phyloP scores from a whole-genome alignment of 2,797 vertebrate genomes.

The Rhinella marina region DNA sequence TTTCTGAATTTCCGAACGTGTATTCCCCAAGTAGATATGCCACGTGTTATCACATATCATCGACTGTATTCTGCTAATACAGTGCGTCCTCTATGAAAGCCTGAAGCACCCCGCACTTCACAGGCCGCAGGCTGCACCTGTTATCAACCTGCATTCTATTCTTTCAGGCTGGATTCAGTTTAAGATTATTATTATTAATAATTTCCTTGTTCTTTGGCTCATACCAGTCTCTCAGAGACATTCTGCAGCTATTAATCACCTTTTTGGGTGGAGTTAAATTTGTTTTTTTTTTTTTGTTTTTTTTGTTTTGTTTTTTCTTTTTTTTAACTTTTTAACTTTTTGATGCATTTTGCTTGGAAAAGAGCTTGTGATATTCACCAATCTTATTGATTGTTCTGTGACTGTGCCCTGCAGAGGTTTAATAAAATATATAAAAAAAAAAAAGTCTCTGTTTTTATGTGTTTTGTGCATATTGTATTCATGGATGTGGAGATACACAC shows the following conservation, averaged over 20 bases:
- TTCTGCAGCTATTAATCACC: slow-evolving; percentile 84
- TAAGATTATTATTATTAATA: slow-evolving; percentile 64
- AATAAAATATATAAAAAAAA: slow-evolving; percentile 76
- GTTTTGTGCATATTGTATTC: not conserved
- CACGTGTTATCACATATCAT: not conserved
- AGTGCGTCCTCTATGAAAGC: not conserved
- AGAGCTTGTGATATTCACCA: slow-evolving; percentile 90
- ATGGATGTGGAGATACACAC: not conserved
- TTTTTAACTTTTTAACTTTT: slow-evolving; percentile 79
- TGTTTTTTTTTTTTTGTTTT: slow-evolving; percentile 62
- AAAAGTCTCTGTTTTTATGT: not conserved
- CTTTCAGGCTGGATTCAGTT: slow-evolving; percentile 60
- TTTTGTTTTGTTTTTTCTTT: slow-evolving; percentile 70
- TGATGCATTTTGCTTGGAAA: slow-evolving; percentile 82
- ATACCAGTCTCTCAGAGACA: slow-evolving; percentile 85
- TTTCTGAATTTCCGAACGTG: not conserved
- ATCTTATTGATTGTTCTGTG: slow-evolving; percentile 84
- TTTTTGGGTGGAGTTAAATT: slow-evolving; percentile 85
- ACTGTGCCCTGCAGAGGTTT: slow-evolving; percentile 83
- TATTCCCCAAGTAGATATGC: not conserved
- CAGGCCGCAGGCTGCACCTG: slow-evolving; percentile 76
- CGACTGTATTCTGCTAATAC: not conserved
- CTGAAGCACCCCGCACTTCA: slow-evolving; percentile 63
- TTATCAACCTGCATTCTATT: slow-evolving; percentile 59
- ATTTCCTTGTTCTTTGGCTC: slow-evolving; percentile 73